Conservation (phyloP, 2,888 invertebrate genomes). For the Camptogramma bilineatum region DNA sequence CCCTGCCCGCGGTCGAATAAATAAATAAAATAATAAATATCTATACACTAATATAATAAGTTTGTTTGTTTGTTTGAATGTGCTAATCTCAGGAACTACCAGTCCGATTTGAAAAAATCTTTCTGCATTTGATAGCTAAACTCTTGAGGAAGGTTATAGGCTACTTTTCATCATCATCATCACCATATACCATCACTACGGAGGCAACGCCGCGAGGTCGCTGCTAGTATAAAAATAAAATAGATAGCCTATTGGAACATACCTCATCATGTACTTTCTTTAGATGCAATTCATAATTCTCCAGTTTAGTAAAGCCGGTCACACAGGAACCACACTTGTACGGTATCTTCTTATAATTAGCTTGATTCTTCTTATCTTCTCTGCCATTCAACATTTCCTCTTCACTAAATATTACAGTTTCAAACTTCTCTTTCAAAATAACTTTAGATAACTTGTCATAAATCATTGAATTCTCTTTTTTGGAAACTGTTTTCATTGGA, state of each 20-base stretch:
- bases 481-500: constrained; percentile 8
- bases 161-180: too few species aligned
- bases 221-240: neutral
- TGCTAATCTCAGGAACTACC: too few species aligned
- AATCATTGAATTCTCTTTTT: constrained; percentile 11
- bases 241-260: neutral
- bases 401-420: constrained; percentile 53
- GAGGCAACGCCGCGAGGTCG: too few species aligned
- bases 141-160: too few species aligned
- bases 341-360: constrained; percentile 67
- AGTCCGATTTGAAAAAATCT: too few species aligned
- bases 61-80: too few species aligned
- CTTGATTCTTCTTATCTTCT: constrained; percentile 63
- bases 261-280: constrained; percentile 62
- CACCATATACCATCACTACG: too few species aligned
- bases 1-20: too few species aligned
- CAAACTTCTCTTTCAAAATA: constrained; percentile 50
- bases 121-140: too few species aligned
- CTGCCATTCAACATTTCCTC: constrained; percentile 61
- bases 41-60: too few species aligned
- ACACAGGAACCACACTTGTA: constrained; percentile 70
- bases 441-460: constrained; percentile 23
- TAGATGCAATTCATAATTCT: constrained; percentile 56
- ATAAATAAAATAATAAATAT: too few species aligned
- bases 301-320: constrained; percentile 60